Conservation (phyloP, 2,113 vertebrate genomes). For the Xenopus laevis region DNA sequence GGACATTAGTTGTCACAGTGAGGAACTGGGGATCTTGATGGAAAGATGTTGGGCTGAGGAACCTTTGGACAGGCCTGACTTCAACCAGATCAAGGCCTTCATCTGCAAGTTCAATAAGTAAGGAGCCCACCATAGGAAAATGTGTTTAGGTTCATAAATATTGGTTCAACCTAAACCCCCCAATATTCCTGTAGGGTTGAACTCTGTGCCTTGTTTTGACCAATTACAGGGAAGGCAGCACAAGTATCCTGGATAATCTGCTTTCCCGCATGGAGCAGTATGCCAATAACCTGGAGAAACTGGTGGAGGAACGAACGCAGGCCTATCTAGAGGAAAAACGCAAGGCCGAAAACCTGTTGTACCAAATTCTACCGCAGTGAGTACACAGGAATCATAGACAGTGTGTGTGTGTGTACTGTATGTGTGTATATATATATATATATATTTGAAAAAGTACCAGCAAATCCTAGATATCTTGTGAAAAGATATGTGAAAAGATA, state of each 20-base stretch:
- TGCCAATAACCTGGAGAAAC: slow-evolving; percentile 94
- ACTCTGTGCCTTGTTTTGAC: background rate
- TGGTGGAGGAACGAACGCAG: slow-evolving; percentile 94
- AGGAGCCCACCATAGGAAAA: slow-evolving; percentile 46
- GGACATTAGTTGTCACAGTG: slow-evolving; percentile 81
- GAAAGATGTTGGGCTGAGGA: slow-evolving; percentile 94
- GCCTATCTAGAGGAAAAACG: slow-evolving; percentile 96
- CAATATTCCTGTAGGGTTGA: too few species aligned
- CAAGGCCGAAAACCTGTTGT: slow-evolving; percentile 92
- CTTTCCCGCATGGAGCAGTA: slow-evolving; percentile 97
- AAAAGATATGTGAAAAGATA: too few species aligned
- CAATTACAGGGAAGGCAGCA: slow-evolving; percentile 83
- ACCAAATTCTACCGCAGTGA: slow-evolving; percentile 97
- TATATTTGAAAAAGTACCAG: too few species aligned
- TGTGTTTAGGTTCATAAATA: too few species aligned
- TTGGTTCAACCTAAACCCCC: too few species aligned
- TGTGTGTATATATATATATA: too few species aligned
- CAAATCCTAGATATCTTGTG: too few species aligned
- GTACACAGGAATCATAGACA: too few species aligned
- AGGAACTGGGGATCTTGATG: slow-evolving; percentile 92
- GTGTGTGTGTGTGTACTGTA: too few species aligned
- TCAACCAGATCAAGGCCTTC: slow-evolving; percentile 92
- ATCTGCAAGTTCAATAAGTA: slow-evolving; percentile 96
- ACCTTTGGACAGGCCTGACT: slow-evolving; percentile 84
- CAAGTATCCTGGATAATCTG: slow-evolving; percentile 91